Evolutionary conservation across 2,113 vertebrate genomes (phyloP).

Genomic region (Carassius auratus): DNA sequence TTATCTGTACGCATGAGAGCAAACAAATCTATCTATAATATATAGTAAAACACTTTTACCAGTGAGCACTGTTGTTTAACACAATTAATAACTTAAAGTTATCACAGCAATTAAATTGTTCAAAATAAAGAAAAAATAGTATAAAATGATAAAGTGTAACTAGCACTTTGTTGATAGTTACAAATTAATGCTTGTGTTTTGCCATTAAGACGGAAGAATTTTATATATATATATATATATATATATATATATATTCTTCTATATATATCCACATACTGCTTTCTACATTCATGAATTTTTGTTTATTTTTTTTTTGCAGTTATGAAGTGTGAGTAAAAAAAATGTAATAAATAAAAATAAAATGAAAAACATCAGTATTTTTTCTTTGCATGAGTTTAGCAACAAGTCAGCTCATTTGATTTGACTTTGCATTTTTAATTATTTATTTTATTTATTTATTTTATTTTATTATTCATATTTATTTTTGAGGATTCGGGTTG

Average conservation of each 20-base stretch:
- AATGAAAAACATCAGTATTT: too few relatives aligned
- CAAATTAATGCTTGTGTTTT: not conserved
- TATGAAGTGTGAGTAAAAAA: not conserved
- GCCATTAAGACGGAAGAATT: not conserved
- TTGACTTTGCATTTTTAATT: too few relatives aligned
- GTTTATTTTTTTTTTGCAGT: too few relatives aligned
- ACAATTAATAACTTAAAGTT: not conserved
- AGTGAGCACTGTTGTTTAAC: not conserved
- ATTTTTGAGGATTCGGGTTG: too few relatives aligned
- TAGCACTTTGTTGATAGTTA: not conserved
- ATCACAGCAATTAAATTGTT: too few relatives aligned
- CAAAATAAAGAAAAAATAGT: too few relatives aligned
- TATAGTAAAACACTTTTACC: not conserved
- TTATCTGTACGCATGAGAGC: not conserved
- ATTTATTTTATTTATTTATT: too few relatives aligned
- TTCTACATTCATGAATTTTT: not conserved
- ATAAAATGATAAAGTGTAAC: not conserved
- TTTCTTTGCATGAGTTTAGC: not conserved
- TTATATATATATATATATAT: not conserved
- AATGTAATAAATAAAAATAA: not conserved
- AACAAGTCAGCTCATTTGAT: not conserved
- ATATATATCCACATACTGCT: not conserved
- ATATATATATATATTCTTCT: too few relatives aligned
- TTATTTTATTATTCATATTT: too few relatives aligned
- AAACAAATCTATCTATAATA: not conserved